Conservation (phyloP, 2,797 vertebrate species). For the Rhynchotus rufescens region DNA sequence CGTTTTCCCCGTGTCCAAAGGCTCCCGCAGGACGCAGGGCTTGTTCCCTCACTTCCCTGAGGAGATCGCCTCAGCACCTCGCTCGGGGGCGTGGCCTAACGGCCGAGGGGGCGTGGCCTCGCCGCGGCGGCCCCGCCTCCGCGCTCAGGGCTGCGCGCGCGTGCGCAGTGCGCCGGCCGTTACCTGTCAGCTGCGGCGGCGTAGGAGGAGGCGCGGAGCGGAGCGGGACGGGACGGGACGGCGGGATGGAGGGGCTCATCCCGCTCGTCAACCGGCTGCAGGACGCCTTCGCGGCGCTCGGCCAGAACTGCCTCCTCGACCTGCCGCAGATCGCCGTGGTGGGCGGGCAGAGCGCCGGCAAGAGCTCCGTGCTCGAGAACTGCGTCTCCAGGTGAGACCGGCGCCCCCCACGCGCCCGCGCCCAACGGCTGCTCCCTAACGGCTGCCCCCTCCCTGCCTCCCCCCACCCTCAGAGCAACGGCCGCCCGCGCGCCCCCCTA, state of each 20-base stretch:
- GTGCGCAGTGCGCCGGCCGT: slow-evolving; percentile 46
- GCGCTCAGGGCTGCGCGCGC: not conserved
- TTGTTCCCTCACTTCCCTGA: not conserved
- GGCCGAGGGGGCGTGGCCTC: not conserved
- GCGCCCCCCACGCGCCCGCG: not conserved
- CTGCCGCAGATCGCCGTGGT: slow-evolving; percentile 96
- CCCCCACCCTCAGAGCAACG: no score
- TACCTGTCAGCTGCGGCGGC: slow-evolving; percentile 72
- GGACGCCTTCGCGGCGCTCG: slow-evolving; percentile 93
- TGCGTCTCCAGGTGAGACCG: slow-evolving; percentile 91
- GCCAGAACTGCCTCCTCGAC: slow-evolving; percentile 92
- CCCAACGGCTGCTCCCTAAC: no score
- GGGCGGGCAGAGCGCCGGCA: slow-evolving; percentile 94
- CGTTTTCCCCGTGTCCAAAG: not conserved
- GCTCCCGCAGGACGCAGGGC: no score
- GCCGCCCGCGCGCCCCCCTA: no score
- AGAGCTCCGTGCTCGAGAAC: slow-evolving; percentile 97
- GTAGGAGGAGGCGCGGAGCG: slow-evolving; percentile 10
- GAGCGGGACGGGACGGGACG: slow-evolving; percentile 54
- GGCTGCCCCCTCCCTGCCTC: not conserved
- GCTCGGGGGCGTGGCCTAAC: not conserved
- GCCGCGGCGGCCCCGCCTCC: not conserved
- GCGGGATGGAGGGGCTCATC: slow-evolving; percentile 93
- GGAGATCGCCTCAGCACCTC: not conserved
- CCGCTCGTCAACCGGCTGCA: slow-evolving; percentile 93